Evolutionary conservation across 2,888 invertebrate genomes (phyloP), one percentile per base, ranked within the genome.

Genomic region (Scaptomyza caliginosa): DNA sequence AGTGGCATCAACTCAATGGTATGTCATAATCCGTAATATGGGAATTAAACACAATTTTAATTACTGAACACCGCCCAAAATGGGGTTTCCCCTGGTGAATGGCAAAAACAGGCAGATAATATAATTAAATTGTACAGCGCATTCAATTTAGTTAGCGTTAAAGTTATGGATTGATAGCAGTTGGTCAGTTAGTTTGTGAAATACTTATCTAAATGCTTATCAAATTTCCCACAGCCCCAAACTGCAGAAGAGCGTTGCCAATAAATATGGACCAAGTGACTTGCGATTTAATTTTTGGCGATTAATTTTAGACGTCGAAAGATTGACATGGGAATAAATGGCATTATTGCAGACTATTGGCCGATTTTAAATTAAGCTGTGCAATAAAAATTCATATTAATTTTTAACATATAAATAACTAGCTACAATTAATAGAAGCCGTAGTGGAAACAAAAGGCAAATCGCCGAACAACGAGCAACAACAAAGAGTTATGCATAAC

Each of bases 21-120:
- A 78, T 88, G 88, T 87, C 87, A 87, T 87, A 87, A 87, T 87
- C 87, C 87, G 88, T 76, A 76, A 74, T 77, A 55, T 74, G 76
- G 32, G 21, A 67, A 80, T 66, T 79, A 74, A 88, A 82, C 74
- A 76, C 82, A 73, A 85, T 88, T 87, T 89, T 88, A 87, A 84
- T 87, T 87, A 89, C 84, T 89, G 76, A 74, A 77, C 71, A 70
- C 69, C 70, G 84, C 72, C 60, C 65, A 59, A 75, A 80, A n/a
- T 28, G 11, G 6, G 13, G 2, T 6, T n/a, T n/a, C n/a, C n/a
- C n/a, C n/a, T n/a, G n/a, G n/a, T n/a, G 82, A 63, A 52, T 43
- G 56, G 64, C 55, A 43, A 46, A 16, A 46, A 54, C 24, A 42
- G 46, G 6, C 30, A 19, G 60, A 40, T 70, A 50, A 49, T 54